A percentile compares a stretch with the other conserved stretches of the same genome.
phyloP scores from a whole-genome alignment of 2,888 invertebrate genomes.

The Drosophila histrio region DNA sequence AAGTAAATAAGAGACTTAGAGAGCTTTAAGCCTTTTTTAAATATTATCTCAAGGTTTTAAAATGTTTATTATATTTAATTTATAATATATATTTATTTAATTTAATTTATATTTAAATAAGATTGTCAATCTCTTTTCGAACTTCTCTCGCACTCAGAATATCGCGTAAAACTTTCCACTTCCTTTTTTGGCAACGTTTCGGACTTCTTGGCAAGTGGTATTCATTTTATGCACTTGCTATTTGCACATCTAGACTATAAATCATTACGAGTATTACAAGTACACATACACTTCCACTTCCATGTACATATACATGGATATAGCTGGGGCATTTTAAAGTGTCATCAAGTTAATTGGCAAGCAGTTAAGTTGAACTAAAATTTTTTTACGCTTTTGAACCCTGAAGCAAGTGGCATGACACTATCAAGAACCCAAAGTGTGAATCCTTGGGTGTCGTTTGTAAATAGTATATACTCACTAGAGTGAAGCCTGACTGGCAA shows the following conservation, averaged over 20 bases:
- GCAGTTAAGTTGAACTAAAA: constrained; percentile 37
- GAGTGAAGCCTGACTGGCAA: constrained; percentile 14
- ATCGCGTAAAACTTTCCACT: neutral
- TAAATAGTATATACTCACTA: constrained; percentile 11
- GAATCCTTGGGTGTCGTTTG: constrained; percentile 8
- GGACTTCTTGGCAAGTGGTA: constrained; percentile 44
- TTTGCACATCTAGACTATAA: constrained; percentile 43
- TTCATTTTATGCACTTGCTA: constrained; percentile 27
- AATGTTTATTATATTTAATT: neutral
- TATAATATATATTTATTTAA: neutral
- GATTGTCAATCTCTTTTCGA: neutral
- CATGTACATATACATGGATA: constrained; percentile 1
- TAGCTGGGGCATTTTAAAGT: constrained; percentile 44
- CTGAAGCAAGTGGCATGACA: constrained; percentile 13
- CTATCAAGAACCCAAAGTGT: neutral
- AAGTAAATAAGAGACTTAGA: too few species aligned
- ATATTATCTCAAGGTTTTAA: neutral
- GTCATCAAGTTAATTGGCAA: constrained; percentile 62
- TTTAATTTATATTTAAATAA: neutral
- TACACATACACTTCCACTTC: neutral
- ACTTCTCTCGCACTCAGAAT: constrained; percentile 10
- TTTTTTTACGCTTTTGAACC: constrained; percentile 23
- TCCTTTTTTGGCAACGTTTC: constrained; percentile 28
- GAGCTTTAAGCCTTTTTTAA: neutral
- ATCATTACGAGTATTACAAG: constrained; percentile 38